Conservation (phyloP, 1,140 invertebrate genomes). For the Pseudomyrmex concolor region DNA sequence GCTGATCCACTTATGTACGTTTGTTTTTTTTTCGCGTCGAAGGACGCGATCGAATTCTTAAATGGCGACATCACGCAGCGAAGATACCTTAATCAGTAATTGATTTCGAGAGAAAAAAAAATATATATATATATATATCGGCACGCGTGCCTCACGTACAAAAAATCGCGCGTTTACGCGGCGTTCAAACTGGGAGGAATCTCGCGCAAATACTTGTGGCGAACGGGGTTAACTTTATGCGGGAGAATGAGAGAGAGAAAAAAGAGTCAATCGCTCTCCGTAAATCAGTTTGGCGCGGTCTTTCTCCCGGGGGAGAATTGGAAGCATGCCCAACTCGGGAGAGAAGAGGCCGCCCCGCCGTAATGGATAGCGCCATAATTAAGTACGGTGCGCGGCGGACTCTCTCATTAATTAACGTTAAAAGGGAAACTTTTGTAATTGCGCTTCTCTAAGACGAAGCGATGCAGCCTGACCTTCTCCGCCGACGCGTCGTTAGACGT, state of each 20-base stretch:
- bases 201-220: conserved; percentile 64
- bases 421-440: conserved; percentile 75
- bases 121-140: too few species aligned
- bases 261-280: conserved; percentile 61
- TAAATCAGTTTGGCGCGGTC: conserved; percentile 65
- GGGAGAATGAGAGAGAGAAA: neutral
- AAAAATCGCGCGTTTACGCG: conserved; percentile 56
- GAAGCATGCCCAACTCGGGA: conserved; percentile 66
- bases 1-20: neutral
- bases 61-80: neutral
- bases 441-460: conserved; percentile 63
- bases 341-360: conserved; percentile 51
- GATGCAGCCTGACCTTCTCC: conserved; percentile 57
- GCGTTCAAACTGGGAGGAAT: conserved; percentile 2
- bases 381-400: conserved; percentile 64
- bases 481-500: conserved; percentile 31
- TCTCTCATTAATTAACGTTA: conserved; percentile 75
- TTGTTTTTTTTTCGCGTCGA: conserved; percentile 8
- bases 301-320: conserved; percentile 66
- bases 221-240: conserved; percentile 73
- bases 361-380: conserved; percentile 71
- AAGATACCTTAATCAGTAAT: conserved; percentile 48
- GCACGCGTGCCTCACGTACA: conserved; percentile 39
- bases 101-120: conserved; percentile 33
- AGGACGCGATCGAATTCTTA: conserved; percentile 61